Evolutionary conservation across 2,113 vertebrate species (phyloP).

Genomic region (Grus americana): DNA sequence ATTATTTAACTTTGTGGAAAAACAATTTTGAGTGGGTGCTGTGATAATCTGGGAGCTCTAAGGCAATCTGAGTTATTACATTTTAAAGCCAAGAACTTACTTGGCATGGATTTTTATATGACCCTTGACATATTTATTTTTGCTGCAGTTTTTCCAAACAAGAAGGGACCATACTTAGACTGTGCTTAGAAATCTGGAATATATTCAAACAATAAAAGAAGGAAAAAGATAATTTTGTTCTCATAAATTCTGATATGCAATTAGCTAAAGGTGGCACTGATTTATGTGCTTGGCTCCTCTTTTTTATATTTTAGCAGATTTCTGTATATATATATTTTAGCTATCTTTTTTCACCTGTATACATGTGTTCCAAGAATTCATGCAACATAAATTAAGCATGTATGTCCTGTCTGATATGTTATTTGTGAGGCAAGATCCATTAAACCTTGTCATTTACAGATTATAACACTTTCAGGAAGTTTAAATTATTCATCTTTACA

Average conservation of each 20-base stretch:
- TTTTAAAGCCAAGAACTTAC: background rate
- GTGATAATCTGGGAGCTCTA: background rate
- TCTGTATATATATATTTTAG: background rate
- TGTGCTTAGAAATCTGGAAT: background rate
- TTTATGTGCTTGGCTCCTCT: background rate
- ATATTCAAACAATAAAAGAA: background rate
- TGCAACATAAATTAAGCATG: background rate
- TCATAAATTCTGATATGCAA: background rate
- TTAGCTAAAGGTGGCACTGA: background rate
- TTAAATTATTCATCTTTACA: constrained; percentile 41
- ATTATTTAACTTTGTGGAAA: background rate
- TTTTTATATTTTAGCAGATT: background rate
- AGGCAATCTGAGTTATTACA: background rate
- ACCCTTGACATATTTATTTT: constrained; percentile 39
- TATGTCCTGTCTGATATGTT: background rate
- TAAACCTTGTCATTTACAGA: background rate
- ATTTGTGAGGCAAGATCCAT: background rate
- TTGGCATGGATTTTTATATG: background rate
- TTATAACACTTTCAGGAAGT: constrained; percentile 10
- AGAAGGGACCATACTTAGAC: background rate
- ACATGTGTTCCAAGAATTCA: background rate
- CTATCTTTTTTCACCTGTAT: background rate
- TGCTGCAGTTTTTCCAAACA: constrained; percentile 10
- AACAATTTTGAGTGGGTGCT: background rate
- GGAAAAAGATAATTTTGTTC: background rate